Conservation (phyloP, 2,888 invertebrate species). For the Ptilodon capucinus region DNA sequence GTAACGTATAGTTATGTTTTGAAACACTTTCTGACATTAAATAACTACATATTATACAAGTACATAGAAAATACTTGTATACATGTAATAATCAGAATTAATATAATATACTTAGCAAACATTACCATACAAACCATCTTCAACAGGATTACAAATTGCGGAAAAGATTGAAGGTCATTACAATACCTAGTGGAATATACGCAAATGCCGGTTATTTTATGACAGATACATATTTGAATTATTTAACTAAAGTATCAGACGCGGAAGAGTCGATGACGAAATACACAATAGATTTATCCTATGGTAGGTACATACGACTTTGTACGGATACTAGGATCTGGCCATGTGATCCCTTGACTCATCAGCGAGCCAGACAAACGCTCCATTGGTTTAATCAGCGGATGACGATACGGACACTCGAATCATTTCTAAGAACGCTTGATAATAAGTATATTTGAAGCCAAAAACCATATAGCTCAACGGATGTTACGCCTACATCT, state of each 20-base stretch:
- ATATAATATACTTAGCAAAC: constrained; percentile 22
- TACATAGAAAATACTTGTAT: neutral
- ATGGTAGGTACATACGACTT: constrained; percentile 21
- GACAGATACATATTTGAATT: constrained; percentile 33
- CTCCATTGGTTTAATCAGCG: constrained; percentile 46
- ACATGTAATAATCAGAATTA: neutral
- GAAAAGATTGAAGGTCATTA: constrained; percentile 59
- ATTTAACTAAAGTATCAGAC: constrained; percentile 44
- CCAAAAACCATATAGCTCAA: constrained; percentile 4
- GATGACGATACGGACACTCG: constrained; percentile 41
- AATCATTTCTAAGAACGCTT: constrained; percentile 41
- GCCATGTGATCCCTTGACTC: constrained; percentile 45
- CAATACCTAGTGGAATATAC: constrained; percentile 32
- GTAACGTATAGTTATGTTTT: neutral
- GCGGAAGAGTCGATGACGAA: constrained; percentile 33
- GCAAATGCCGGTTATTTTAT: constrained; percentile 30
- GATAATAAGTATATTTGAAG: neutral
- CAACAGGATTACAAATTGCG: constrained; percentile 52
- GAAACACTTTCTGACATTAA: too few species aligned
- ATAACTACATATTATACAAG: neutral
- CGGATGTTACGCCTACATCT: constrained; percentile 13
- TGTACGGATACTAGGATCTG: constrained; percentile 25
- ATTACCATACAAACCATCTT: constrained; percentile 38
- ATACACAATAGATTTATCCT: constrained; percentile 35
- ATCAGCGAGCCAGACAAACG: constrained; percentile 38